Evolutionary conservation across 1,140 invertebrate species (phyloP).

Genomic region (Cardiocondyla obscurior): DNA sequence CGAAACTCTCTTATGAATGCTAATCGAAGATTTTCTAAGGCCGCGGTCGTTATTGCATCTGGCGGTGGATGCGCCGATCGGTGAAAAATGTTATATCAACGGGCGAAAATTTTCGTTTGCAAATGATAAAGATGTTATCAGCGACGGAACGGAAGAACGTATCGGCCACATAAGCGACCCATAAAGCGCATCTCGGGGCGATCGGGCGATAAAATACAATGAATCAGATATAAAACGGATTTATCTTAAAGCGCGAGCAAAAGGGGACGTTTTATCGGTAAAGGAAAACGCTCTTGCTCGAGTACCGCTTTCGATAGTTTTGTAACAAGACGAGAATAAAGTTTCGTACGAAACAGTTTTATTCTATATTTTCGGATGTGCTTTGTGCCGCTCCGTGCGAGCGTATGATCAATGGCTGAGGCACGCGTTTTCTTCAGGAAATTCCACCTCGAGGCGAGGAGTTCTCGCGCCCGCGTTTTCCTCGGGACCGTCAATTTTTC

Average conservation of each 20-base stretch:
- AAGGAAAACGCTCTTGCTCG: neutral
- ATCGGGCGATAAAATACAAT: slow-evolving; percentile 1
- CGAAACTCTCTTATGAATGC: slow-evolving; percentile 66
- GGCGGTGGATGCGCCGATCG: neutral
- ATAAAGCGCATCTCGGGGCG: neutral
- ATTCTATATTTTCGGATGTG: neutral
- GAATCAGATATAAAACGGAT: neutral
- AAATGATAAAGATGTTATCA: neutral
- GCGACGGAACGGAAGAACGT: neutral
- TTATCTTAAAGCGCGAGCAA: neutral
- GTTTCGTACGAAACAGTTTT: neutral
- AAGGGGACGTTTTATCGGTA: neutral
- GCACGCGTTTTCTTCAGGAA: neutral
- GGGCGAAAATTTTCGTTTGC: neutral
- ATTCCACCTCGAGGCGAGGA: neutral
- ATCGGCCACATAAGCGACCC: neutral
- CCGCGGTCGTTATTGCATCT: neutral
- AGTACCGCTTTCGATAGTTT: neutral
- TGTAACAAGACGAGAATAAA: neutral
- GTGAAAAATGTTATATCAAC: neutral
- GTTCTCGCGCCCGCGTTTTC: neutral
- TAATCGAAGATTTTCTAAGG: slow-evolving; percentile 67
- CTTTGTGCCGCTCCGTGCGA: neutral
- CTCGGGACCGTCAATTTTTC: slow-evolving; percentile 33
- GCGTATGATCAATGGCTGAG: slow-evolving; percentile 10